Conservation (phyloP, 2,888 invertebrate genomes). For the Hirudinaria manillensis region DNA sequence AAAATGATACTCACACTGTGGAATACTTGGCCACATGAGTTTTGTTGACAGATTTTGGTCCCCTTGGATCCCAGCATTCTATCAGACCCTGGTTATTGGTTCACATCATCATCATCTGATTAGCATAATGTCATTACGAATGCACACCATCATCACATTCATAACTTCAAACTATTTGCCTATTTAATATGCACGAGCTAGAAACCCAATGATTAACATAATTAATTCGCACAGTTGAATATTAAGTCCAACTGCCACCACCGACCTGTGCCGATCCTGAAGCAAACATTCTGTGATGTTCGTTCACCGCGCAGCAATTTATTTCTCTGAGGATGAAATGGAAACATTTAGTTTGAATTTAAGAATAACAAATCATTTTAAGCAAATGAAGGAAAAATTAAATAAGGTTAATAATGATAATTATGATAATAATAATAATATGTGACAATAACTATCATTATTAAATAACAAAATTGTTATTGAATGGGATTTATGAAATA, state of each 20-base stretch:
- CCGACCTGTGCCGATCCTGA: slow-evolving; percentile 66
- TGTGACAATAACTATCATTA: not conserved
- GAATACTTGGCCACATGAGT: not conserved
- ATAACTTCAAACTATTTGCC: not conserved
- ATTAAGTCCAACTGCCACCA: not conserved
- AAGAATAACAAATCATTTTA: not conserved
- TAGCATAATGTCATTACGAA: not conserved
- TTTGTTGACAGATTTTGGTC: slow-evolving; percentile 2
- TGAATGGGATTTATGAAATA: not conserved
- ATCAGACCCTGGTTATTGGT: slow-evolving; percentile 17
- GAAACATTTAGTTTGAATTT: no score
- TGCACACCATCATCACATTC: not conserved
- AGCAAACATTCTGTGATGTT: slow-evolving; percentile 76
- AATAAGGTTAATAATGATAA: no score
- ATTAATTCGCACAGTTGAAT: not conserved
- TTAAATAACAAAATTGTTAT: not conserved
- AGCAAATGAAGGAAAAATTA: not conserved
- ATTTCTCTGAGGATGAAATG: slow-evolving; percentile 43
- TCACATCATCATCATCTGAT: not conserved
- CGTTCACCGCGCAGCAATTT: slow-evolving; percentile 79
- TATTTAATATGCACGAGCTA: no score
- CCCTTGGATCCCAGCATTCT: slow-evolving; percentile 27
- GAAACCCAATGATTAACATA: not conserved
- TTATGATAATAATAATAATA: no score
- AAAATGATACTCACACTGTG: not conserved